Conservation (phyloP, 2,113 vertebrate species). For the Actenoides lindsayi region DNA sequence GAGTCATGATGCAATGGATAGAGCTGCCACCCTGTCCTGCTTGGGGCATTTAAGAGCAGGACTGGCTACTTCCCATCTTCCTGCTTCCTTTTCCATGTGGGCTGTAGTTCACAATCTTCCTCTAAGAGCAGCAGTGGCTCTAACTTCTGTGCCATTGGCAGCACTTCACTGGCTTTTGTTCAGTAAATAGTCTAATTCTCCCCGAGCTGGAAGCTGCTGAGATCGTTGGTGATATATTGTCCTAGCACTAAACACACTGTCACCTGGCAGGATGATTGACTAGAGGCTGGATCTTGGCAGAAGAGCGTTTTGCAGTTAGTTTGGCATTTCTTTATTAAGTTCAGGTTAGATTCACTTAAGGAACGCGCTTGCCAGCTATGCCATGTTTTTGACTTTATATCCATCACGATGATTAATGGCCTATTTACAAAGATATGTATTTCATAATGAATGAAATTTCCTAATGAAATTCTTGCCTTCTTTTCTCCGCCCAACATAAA, state of each 20-base stretch:
- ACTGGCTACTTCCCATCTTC: background rate
- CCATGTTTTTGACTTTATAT: slow-evolving; percentile 17
- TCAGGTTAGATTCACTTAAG: slow-evolving; percentile 67
- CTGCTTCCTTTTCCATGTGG: background rate
- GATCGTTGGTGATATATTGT: slow-evolving; percentile 47
- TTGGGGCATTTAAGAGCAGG: background rate
- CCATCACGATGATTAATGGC: slow-evolving; percentile 53
- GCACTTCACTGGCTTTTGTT: background rate
- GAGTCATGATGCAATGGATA: background rate
- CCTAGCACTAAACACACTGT: slow-evolving; percentile 22
- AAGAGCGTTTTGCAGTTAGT: slow-evolving; percentile 37
- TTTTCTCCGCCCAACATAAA: slow-evolving; percentile 31
- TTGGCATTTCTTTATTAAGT: slow-evolving; percentile 64
- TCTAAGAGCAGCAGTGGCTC: background rate
- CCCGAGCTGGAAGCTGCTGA: slow-evolving; percentile 52
- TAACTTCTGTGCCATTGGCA: background rate
- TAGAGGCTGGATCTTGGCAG: slow-evolving; percentile 38
- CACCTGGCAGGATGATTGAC: slow-evolving; percentile 63
- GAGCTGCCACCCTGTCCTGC: background rate
- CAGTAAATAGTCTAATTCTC: slow-evolving; percentile 26
- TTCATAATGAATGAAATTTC: background rate
- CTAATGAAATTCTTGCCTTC: slow-evolving; percentile 56
- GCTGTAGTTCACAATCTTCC: background rate
- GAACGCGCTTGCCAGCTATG: slow-evolving; percentile 30
- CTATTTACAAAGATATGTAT: slow-evolving; percentile 54